Percentiles rank a stretch among this genome's conserved stretches.
These are phyloP conservation scores for Mesitornis unicolor DNA, from an alignment of 2,113 vertebrate species.

Conservation along the genomic window DNA sequence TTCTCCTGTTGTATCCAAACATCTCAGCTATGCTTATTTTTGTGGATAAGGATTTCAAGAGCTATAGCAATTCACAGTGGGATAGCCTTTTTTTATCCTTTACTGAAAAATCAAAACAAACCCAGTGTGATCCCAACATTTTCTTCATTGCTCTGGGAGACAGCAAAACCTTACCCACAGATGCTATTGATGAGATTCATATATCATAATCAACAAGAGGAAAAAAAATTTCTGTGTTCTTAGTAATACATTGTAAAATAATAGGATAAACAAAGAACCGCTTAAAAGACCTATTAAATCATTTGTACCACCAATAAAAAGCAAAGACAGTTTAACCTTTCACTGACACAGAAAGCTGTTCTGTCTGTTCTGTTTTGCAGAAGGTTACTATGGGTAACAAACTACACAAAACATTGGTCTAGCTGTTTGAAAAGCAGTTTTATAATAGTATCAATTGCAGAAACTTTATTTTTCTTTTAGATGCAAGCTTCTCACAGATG, in stretches of 20 bases:
- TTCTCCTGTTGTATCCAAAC: not conserved
- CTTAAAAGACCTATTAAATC: constrained; percentile 15
- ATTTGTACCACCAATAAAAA: constrained; percentile 16
- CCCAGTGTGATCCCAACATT: not conserved
- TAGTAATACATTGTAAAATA: not conserved
- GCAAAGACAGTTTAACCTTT: constrained; percentile 27
- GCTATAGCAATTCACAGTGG: not conserved
- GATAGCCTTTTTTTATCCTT: not conserved
- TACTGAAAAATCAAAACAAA: constrained; percentile 7
- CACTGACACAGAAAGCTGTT: constrained; percentile 1
- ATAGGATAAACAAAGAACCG: not conserved
- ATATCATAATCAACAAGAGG: constrained; percentile 10
- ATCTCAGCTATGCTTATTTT: not conserved
- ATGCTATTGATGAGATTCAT: not conserved
- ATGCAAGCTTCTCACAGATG: not conserved
- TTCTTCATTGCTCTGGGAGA: not conserved
- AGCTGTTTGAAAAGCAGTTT: not conserved
- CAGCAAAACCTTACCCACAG: not conserved
- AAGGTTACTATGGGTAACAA: not conserved
- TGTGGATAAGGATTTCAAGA: not conserved
- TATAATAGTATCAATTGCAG: not conserved
- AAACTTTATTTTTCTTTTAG: not conserved
- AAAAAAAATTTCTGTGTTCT: not conserved
- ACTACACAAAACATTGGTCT: not conserved
- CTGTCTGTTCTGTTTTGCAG: not conserved